These are phyloP conservation scores for Sarcophilus harrisii DNA, from an alignment of 2,797 vertebrate species.

Conservation along the genomic window DNA sequence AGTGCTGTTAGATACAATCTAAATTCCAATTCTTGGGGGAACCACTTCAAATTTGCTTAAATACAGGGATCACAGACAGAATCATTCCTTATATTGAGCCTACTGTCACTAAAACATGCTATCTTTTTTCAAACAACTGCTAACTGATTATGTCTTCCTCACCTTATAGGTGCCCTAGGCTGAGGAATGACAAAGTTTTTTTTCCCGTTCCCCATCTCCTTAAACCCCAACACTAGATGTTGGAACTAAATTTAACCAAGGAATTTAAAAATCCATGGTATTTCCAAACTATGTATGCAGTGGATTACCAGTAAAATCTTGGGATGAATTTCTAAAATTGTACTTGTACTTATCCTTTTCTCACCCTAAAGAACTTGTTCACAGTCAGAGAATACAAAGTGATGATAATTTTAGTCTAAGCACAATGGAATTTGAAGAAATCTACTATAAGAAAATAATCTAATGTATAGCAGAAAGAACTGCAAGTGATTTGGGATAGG, in stretches of 20 bases:
- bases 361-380: background rate
- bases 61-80: background rate
- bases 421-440: constrained; percentile 26
- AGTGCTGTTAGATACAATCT: background rate
- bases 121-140: background rate
- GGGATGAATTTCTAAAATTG: background rate
- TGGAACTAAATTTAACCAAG: constrained; percentile 3
- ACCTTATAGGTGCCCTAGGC: background rate
- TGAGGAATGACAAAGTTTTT: constrained; percentile 11
- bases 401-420: background rate
- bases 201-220: background rate
- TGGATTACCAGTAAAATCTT: constrained; percentile 26
- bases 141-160: background rate
- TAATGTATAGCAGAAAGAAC: constrained; percentile 16
- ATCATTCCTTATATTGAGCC: too few species aligned
- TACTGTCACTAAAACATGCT: background rate
- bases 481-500: constrained; percentile 24
- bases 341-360: background rate
- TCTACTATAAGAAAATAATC: constrained; percentile 21
- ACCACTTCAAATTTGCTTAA: background rate
- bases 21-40: background rate
- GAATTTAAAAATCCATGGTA: constrained; percentile 3
- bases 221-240: background rate
- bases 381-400: constrained; percentile 34
- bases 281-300: constrained; percentile 14